Base-by-base conservation (phyloP, 2,113 vertebrate species). In the Xenopus borealis region DNA sequence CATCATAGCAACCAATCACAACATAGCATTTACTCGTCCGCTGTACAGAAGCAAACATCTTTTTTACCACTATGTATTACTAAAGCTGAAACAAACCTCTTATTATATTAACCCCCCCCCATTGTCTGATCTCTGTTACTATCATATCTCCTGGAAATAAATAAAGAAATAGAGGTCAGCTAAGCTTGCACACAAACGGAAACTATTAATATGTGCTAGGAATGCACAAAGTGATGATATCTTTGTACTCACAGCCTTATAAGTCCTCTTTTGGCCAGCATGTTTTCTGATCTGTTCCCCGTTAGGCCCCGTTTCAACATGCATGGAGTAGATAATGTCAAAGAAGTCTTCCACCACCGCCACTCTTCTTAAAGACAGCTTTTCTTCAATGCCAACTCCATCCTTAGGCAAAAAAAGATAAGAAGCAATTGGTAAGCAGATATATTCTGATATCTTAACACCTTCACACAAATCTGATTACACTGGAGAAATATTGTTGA, bases 271-370 rank as follows among this genome's bases (percentile, higher is more conserved):
- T 79, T 94, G 93, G 68, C 93, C 93, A 71, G 93, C 93, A 53
- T 94, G 93, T 82, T 94, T 94, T 78, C 93, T 86, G 80, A 91
- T 92, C 85, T 94, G 92, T 80, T 94, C 93, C 85, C 92, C 93
- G 88, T 93, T 92, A 61, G 91, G 90, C 68, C 92, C 93, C 45
- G 91, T 92, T 88, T 94, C 93, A 80, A 94, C 93, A 78, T 94
- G 92, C 93, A 94, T 94, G 66, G 93, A 93, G 84, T 93, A 94
- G 83, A 94, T 94, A 79, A 94, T 94, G 81, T 93, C 93, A 85
- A 94, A 94, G 84, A 94, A 94, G 83, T 94, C 92, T 87, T 94
- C 93, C 30, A 94, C 93, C 3, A 94, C 92, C 3, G 93, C 93
- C 64, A 93, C 93, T 66, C 89, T 83, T 66, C 91, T 88, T 83